phyloP scores from a whole-genome alignment of 2,113 vertebrate species.

The Morone chrysops region DNA sequence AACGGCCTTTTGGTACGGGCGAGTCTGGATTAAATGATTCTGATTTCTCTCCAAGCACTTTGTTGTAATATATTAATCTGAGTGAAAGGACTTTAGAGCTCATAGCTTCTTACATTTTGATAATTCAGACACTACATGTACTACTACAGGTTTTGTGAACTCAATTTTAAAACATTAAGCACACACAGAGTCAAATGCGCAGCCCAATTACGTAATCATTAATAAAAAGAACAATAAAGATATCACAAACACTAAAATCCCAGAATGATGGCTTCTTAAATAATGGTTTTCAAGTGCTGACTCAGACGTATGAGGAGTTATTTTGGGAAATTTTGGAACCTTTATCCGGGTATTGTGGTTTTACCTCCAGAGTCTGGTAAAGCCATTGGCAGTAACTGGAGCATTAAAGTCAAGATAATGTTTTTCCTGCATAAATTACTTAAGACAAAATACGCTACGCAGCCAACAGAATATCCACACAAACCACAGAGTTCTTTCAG shows the following conservation, averaged over 20 bases:
- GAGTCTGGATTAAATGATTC: neutral
- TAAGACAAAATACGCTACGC: constrained; percentile 13
- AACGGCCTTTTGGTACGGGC: neutral
- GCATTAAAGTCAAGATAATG: constrained; percentile 28
- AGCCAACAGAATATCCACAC: constrained; percentile 9
- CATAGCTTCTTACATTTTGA: neutral
- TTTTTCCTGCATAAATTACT: constrained; percentile 19
- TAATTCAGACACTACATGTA: neutral
- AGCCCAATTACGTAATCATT: neutral
- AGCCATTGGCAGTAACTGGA: constrained; percentile 13
- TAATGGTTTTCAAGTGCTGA: constrained; percentile 15
- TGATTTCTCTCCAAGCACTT: neutral
- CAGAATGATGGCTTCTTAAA: neutral
- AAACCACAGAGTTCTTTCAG: constrained; percentile 12
- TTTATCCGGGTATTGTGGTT: neutral
- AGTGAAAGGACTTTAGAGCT: neutral
- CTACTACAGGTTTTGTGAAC: neutral
- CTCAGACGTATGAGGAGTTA: neutral
- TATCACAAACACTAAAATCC: neutral
- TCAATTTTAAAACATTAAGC: neutral
- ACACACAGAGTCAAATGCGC: neutral
- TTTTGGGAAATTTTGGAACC: neutral
- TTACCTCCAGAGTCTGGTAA: constrained; percentile 1
- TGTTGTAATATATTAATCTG: neutral
- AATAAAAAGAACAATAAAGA: constrained; percentile 3